Percentiles rank a stretch among this genome's conserved stretches.
Conservation (phyloP, 2,113 vertebrate species). For the Mobula birostris region DNA sequence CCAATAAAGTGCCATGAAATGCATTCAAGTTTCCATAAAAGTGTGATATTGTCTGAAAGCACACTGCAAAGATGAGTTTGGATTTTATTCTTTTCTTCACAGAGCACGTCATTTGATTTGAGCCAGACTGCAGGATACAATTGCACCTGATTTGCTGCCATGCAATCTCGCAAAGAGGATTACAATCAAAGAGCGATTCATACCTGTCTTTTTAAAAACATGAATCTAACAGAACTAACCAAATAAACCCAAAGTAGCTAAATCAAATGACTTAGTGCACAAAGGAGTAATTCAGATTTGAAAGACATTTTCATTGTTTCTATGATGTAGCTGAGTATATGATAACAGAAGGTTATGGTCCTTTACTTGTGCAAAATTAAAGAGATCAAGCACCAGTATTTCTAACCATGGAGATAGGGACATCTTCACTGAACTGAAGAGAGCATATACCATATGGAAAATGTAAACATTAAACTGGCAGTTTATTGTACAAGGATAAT, state of each 20-base stretch:
- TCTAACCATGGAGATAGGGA: neutral
- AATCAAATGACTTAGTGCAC: neutral
- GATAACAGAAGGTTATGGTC: neutral
- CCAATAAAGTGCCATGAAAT: neutral
- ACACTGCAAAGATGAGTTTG: neutral
- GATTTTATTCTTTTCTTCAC: constrained; percentile 2
- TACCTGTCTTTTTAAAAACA: neutral
- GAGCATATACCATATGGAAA: neutral
- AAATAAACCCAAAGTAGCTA: neutral
- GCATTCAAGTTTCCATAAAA: neutral
- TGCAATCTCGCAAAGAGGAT: neutral
- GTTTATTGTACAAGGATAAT: neutral
- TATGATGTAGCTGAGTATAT: neutral
- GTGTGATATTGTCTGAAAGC: neutral
- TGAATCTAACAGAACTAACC: neutral
- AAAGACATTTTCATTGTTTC: neutral
- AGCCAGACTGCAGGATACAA: neutral
- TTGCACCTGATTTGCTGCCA: neutral
- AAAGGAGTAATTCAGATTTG: neutral
- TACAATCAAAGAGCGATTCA: neutral
- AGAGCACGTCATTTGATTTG: neutral
- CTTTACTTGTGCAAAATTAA: neutral
- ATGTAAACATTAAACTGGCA: constrained; percentile 11
- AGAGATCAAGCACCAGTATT: neutral
- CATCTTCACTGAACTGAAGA: neutral